phyloP scores from a whole-genome alignment of 2,797 vertebrate species.

The Catamblyrhynchus diadema region DNA sequence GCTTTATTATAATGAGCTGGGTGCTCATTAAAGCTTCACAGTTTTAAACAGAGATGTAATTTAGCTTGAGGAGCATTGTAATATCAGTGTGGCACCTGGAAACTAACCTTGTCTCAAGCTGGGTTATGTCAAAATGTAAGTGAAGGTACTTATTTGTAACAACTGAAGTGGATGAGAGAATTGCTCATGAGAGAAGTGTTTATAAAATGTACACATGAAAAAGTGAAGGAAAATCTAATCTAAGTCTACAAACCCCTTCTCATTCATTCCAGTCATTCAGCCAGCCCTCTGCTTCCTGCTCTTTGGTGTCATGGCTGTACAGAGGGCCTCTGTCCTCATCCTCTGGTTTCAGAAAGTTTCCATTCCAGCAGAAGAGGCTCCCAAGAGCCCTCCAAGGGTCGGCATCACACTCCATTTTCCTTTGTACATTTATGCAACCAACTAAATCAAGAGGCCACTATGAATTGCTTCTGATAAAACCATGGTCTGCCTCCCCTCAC shows the following conservation, averaged over 20 bases:
- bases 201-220: background rate
- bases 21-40: slow-evolving; percentile 9
- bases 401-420: background rate
- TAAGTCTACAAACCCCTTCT: background rate
- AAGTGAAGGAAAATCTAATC: background rate
- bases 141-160: background rate
- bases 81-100: background rate
- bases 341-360: background rate
- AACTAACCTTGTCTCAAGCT: background rate
- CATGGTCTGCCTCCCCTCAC: background rate
- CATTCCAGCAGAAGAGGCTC: background rate
- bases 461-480: background rate
- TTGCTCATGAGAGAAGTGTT: background rate
- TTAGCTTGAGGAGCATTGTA: background rate
- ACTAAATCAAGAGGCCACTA: background rate
- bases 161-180: background rate
- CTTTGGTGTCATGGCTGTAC: background rate
- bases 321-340: background rate
- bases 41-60: background rate
- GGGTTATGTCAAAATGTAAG: background rate
- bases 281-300: background rate
- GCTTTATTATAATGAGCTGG: background rate
- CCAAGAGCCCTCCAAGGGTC: background rate
- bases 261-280: background rate
- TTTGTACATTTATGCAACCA: background rate